These are phyloP conservation scores for Drosophila leontia DNA, from an alignment of 1,140 invertebrate genomes.

Conservation along the genomic window DNA sequence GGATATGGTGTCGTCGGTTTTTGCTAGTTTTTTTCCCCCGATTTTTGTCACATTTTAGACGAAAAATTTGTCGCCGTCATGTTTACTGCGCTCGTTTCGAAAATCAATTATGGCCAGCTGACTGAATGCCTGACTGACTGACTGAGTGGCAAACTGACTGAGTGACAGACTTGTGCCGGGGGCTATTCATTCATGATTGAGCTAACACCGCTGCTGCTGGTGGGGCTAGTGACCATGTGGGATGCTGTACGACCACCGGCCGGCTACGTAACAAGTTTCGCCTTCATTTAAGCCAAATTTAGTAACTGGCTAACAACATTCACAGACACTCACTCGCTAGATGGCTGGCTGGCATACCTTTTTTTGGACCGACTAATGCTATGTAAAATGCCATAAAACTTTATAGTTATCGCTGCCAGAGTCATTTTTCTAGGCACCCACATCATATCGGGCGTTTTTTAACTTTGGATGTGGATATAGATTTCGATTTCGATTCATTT, in stretches of 20 bases:
- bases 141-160: slow-evolving; percentile 38
- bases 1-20: slow-evolving; percentile 41
- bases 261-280: slow-evolving; percentile 81
- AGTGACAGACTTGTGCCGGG: slow-evolving; percentile 45
- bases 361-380: slow-evolving; percentile 61
- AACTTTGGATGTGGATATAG: slow-evolving; percentile 37
- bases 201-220: slow-evolving; percentile 22
- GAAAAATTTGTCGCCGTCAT: slow-evolving; percentile 76
- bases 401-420: slow-evolving; percentile 56
- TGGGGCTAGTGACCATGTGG: slow-evolving; percentile 56
- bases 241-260: slow-evolving; percentile 55
- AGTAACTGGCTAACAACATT: slow-evolving; percentile 78
- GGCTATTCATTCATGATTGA: slow-evolving; percentile 76
- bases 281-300: slow-evolving; percentile 82
- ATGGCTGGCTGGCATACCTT: slow-evolving; percentile 11
- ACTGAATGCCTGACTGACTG: slow-evolving; percentile 15
- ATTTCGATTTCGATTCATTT: slow-evolving; percentile 15
- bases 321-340: slow-evolving; percentile 48
- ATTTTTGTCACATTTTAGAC: slow-evolving; percentile 62
- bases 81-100: slow-evolving; percentile 64
- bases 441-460: slow-evolving; percentile 32
- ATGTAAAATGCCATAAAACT: slow-evolving; percentile 66
- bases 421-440: slow-evolving; percentile 78
- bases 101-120: slow-evolving; percentile 76
- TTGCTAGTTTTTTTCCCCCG: slow-evolving; percentile 21